Base-by-base conservation (phyloP, 2,888 invertebrate genomes). In the Habrosyne pyritoides region DNA sequence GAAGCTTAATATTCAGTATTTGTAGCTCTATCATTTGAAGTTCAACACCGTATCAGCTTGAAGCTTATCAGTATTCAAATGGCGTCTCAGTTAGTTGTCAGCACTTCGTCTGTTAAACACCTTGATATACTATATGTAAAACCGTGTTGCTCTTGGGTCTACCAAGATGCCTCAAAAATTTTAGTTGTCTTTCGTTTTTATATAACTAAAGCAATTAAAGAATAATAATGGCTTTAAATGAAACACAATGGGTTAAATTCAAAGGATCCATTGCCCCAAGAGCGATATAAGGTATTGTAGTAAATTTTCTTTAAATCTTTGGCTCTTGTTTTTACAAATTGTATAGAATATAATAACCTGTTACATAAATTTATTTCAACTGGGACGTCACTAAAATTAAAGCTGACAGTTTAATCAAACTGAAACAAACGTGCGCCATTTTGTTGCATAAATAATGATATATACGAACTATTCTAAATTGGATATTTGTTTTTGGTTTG, bases 391-490 rank as follows among this genome's bases (percentile, higher is more conserved):
- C 5, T 36, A 36, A 36, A 36, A 36, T 36, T 36, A n/a, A 48
- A 26, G 14, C 26, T n/a, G 5, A 49, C 26, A 14, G 26, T 49
- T 49, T 4, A 49, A 18, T 24, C 14, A n/a, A 10, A 10, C 14
- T 49, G 28, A 14, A 18, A 7, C 24, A 26, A 49, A 10, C 49
- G 28, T 18, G 18, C 26, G 14, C 48, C 24, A 26, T 49, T 49
- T 49, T 24, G 49, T 49, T 49, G 14, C 18, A 28, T 28, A 18
- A 49, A 14, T 28, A 28, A 49, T 22, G 14, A 1, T 47, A 22
- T 21, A 10, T 18, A 49, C 49, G 1, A 10, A 28, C 28, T 28
- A 28, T 49, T 49, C 49, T 28, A 50, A 50, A 50, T 30, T 50
- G 30, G 26, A 28, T 50, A 30, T 50, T 50, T 28, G 8, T 14